Evolutionary conservation across 2,888 invertebrate species (phyloP), one percentile per base, ranked within the genome.

Genomic region (Hedychridium roseum): DNA sequence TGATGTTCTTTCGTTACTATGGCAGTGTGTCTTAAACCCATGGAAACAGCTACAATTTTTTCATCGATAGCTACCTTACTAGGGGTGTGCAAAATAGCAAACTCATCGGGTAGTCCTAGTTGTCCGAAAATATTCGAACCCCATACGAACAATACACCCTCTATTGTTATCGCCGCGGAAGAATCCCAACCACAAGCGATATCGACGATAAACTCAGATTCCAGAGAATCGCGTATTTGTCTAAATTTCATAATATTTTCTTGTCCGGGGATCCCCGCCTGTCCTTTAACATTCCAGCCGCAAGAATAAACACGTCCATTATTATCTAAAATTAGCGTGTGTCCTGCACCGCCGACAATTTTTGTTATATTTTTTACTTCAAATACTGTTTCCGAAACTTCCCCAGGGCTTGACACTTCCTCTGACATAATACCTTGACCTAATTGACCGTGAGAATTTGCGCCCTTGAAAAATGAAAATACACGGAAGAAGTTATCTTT

Each of bases 151-250:
- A 93, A 76, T 43, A 85, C 82, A 36, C 88, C 85, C 54, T 86
- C 84, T 67, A 85, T 82, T 16, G 89, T 86, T 14, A 92, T 82
- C 30, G 88, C 91, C 60, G 89, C 87, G 44, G 90, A 90, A 57
- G 87, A 87, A 70, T 92, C 90, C 91, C 92, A 92, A n/a, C 92
- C 92, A 63, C 90, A 89, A 23, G 86, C 84, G 47, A 91, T 81
- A 57, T 85, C 84, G 41, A 81, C 82, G 54, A 91, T 84, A 47
- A 71, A 72, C 64, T 82, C 71, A 76, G 81, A 69, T 78, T 60
- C 36, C 0, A 72, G 48, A 26, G 49, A 31, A 3, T 43, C 42
- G 0, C 56, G 47, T 17, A 78, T 48, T 51, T 41, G 43, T 21
- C 47, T 44, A 23, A 79, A 68, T 18, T 34, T 50, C 12, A 80